These are phyloP conservation scores for Anguilla japonica DNA, from an alignment of 2,113 vertebrate species.

Conservation along the genomic window DNA sequence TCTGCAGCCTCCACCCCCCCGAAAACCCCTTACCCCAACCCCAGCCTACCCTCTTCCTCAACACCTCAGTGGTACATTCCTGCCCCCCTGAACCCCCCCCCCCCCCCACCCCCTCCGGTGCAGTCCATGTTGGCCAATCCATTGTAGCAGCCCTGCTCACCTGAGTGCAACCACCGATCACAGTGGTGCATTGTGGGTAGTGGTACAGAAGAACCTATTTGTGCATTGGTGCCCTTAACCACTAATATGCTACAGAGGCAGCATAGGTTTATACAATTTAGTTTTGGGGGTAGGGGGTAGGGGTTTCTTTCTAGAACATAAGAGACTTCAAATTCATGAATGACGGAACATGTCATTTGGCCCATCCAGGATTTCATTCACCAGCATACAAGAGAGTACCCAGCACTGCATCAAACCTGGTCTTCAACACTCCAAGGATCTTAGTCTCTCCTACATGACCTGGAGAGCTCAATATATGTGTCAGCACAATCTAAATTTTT, in stretches of 20 bases:
- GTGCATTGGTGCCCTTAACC: background rate
- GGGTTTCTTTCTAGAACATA: no score
- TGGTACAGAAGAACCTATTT: background rate
- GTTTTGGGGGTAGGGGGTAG: no score
- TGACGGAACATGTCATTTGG: no score
- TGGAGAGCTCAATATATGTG: no score
- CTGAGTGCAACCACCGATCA: background rate
- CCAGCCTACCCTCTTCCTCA: conserved; percentile 9
- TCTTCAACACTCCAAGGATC: no score
- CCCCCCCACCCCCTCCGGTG: background rate
- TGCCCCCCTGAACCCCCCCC: background rate
- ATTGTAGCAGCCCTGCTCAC: background rate
- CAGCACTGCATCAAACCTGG: no score
- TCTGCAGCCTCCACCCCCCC: conserved; percentile 5
- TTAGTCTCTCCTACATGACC: no score
- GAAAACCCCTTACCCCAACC: background rate
- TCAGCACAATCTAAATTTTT: no score
- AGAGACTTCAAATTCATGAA: no score
- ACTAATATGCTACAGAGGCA: background rate
- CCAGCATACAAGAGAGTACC: no score
- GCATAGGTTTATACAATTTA: no score
- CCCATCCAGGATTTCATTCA: no score
- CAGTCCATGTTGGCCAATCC: conserved; percentile 5
- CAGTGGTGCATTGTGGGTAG: background rate
- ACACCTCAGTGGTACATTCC: conserved; percentile 36